Percentiles rank a stretch among this genome's conserved stretches.
Evolutionary conservation across 2,113 vertebrate genomes (phyloP).

Genomic region (Sylvilagus bachmani): DNA sequence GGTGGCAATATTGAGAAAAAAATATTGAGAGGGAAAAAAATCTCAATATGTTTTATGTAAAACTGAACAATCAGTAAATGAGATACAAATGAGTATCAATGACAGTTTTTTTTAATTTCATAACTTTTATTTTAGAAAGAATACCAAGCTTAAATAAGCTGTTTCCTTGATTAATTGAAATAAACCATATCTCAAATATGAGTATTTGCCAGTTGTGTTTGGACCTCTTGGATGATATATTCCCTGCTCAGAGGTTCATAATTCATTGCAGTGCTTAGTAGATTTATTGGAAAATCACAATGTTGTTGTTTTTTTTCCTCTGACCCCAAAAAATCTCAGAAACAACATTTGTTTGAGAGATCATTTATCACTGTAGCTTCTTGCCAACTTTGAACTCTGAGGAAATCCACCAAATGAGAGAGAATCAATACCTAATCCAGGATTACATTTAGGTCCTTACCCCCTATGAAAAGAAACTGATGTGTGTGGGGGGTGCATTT

Average conservation of each 20-base stretch:
- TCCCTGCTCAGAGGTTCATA: slow-evolving; percentile 38
- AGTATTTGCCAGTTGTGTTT: slow-evolving; percentile 33
- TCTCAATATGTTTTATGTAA: slow-evolving; percentile 29
- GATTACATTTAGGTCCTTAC: slow-evolving; percentile 16
- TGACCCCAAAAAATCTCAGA: slow-evolving; percentile 39
- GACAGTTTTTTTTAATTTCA: slow-evolving; percentile 27
- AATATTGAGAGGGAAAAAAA: background rate
- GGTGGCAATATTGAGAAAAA: slow-evolving; percentile 17
- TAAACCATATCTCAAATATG: slow-evolving; percentile 53
- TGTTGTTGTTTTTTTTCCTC: slow-evolving; percentile 18
- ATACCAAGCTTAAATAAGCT: slow-evolving; percentile 10
- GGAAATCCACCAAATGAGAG: slow-evolving; percentile 58
- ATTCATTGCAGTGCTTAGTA: slow-evolving; percentile 46
- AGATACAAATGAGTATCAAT: background rate
- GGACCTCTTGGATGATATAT: slow-evolving; percentile 13
- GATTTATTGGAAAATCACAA: slow-evolving; percentile 64
- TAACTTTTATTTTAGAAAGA: slow-evolving; percentile 45
- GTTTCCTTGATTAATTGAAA: slow-evolving; percentile 14
- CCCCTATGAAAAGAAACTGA: background rate
- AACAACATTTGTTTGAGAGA: slow-evolving; percentile 61
- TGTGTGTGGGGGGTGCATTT: background rate
- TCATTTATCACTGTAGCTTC: slow-evolving; percentile 50
- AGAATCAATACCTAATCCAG: slow-evolving; percentile 53
- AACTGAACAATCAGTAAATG: background rate
- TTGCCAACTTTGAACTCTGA: slow-evolving; percentile 53